Percentiles rank a stretch among this genome's conserved stretches.
phyloP scores from a whole-genome alignment of 2,888 invertebrate species.

The Malachius bipustulatus region DNA sequence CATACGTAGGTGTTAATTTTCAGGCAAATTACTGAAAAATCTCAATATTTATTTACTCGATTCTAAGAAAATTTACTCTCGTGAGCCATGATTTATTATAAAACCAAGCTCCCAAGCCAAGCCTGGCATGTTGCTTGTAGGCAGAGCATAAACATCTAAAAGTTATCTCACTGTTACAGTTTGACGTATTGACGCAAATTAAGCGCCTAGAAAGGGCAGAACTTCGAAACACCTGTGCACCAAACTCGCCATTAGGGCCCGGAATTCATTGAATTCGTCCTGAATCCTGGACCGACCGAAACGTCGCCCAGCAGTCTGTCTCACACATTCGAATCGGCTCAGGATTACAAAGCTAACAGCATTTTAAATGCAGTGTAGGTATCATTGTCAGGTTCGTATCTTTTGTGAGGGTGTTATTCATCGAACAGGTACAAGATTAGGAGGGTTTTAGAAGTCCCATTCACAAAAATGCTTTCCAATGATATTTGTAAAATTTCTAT shows the following conservation, averaged over 20 bases:
- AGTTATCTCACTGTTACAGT: no score
- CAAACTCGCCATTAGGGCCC: background rate
- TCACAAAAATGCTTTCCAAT: constrained; percentile 3
- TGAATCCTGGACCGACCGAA: no score
- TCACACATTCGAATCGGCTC: background rate
- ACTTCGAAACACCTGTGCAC: background rate
- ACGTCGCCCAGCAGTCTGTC: no score
- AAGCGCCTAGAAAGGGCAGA: background rate
- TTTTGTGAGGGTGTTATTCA: background rate
- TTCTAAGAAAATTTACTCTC: no score
- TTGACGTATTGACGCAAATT: constrained; percentile 3
- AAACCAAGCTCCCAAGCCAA: no score
- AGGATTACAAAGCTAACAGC: constrained; percentile 1
- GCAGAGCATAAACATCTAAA: no score
- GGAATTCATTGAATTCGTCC: no score
- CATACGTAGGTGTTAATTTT: no score
- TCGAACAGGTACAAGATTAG: background rate
- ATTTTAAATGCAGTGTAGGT: background rate
- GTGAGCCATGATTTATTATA: no score
- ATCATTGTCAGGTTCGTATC: background rate
- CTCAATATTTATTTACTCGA: no score
- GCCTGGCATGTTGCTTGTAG: no score
- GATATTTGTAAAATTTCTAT: constrained; percentile 1
- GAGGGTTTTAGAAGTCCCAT: constrained; percentile 3
- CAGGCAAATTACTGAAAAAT: no score